A percentile compares a stretch with the other conserved stretches of the same genome.
phyloP scores from a whole-genome alignment of 2,113 vertebrate species.

The Pomatorhinus ruficollis region DNA sequence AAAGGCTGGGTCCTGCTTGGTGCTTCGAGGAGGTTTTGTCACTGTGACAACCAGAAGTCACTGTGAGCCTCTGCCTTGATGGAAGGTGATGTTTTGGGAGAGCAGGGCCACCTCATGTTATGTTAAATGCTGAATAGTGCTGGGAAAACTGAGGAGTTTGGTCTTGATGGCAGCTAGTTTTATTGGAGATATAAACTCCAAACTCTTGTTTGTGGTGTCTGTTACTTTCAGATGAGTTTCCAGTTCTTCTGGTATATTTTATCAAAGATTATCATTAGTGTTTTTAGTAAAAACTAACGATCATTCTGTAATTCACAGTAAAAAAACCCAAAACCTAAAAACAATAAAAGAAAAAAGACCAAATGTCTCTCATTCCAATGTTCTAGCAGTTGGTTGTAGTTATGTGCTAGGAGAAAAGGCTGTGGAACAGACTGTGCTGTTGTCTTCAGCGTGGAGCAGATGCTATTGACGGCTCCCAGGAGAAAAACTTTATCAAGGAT shows the following conservation, averaged over 20 bases:
- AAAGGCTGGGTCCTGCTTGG: neutral
- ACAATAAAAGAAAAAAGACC: neutral
- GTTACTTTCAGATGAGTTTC: neutral
- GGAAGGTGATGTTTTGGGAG: neutral
- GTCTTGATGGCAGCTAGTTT: neutral
- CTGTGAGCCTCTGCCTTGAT: neutral
- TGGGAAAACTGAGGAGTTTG: neutral
- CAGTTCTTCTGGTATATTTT: neutral
- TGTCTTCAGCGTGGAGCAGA: constrained; percentile 12
- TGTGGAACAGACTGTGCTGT: constrained; percentile 52
- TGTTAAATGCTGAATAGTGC: neutral
- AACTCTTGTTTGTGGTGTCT: neutral
- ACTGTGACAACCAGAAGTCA: neutral
- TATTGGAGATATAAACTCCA: neutral
- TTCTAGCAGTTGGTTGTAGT: constrained; percentile 29
- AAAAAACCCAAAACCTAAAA: neutral
- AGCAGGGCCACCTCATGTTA: neutral
- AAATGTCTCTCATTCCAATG: neutral
- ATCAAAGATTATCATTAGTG: neutral
- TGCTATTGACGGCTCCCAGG: constrained; percentile 1
- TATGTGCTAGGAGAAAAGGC: neutral
- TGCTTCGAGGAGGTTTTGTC: neutral
- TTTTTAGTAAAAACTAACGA: neutral
- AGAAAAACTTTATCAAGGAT: neutral
- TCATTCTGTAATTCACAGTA: neutral